Conservation (phyloP, 2,888 invertebrate genomes). For the Adelognathus sp. region DNA sequence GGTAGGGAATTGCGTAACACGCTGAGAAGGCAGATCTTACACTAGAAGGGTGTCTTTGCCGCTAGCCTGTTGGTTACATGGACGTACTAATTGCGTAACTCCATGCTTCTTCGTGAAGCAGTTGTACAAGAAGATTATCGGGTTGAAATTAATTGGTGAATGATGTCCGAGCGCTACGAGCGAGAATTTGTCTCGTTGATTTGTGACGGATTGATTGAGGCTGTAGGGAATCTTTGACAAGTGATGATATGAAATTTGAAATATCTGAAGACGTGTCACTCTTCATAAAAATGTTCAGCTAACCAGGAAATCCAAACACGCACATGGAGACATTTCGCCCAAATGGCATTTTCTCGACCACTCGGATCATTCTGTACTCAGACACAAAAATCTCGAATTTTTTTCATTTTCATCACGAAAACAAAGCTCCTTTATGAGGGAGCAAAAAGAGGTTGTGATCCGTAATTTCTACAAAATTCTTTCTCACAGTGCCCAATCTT, state of each 20-base stretch:
- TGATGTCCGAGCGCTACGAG: background rate
- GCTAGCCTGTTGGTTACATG: background rate
- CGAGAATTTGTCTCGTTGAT: background rate
- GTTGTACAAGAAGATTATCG: background rate
- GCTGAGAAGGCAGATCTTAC: background rate
- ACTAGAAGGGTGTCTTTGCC: background rate
- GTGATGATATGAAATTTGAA: background rate
- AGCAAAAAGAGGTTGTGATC: too few relatives aligned
- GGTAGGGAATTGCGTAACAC: constrained; percentile 26
- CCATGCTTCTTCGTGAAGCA: background rate
- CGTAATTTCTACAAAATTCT: too few relatives aligned
- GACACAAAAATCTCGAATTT: too few relatives aligned
- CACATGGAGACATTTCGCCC: too few relatives aligned
- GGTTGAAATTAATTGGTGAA: background rate
- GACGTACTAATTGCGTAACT: background rate
- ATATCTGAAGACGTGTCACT: too few relatives aligned
- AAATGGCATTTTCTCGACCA: too few relatives aligned
- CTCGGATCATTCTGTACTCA: too few relatives aligned
- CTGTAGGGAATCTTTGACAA: background rate
- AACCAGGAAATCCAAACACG: too few relatives aligned
- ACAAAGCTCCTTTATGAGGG: too few relatives aligned
- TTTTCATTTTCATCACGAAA: too few relatives aligned
- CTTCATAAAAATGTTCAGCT: too few relatives aligned
- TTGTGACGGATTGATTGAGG: background rate
- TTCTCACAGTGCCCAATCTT: too few relatives aligned